Conservation (phyloP, 2,797 vertebrate genomes). For the Balearica regulorum region DNA sequence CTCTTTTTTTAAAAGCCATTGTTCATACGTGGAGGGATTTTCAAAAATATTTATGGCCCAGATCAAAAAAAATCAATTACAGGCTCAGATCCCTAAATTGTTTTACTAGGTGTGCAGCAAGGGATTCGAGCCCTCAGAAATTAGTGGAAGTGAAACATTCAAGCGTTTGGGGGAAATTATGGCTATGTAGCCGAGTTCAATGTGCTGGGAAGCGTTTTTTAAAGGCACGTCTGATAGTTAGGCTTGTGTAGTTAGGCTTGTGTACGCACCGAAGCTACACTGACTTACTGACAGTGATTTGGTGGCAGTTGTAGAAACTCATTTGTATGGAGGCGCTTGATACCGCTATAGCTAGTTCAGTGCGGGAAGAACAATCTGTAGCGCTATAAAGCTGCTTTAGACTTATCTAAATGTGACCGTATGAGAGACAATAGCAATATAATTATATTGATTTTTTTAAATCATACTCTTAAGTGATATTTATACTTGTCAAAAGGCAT, state of each 20-base stretch:
- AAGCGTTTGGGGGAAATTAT: background rate
- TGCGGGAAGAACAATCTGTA: background rate
- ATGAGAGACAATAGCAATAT: background rate
- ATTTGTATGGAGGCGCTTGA: background rate
- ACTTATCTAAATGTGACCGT: background rate
- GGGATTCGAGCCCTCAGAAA: background rate
- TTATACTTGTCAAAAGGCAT: background rate
- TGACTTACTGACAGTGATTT: background rate
- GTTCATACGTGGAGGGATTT: background rate
- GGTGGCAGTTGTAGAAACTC: background rate
- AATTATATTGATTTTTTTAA: background rate
- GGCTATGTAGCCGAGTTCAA: background rate
- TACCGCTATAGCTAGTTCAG: background rate
- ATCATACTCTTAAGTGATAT: background rate
- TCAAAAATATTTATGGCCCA: background rate
- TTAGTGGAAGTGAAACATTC: background rate
- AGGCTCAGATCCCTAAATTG: background rate
- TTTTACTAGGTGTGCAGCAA: background rate
- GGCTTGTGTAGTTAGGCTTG: background rate
- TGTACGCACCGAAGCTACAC: background rate
- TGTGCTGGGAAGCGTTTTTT: background rate
- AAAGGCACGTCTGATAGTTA: background rate
- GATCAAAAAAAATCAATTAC: constrained; percentile 3
- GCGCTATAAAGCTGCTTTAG: background rate
- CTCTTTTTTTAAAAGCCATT: constrained; percentile 36